A percentile compares a stretch with the other conserved stretches of the same genome.
Conservation (phyloP, 1,140 invertebrate genomes). For the Luehdorfia chinensis region DNA sequence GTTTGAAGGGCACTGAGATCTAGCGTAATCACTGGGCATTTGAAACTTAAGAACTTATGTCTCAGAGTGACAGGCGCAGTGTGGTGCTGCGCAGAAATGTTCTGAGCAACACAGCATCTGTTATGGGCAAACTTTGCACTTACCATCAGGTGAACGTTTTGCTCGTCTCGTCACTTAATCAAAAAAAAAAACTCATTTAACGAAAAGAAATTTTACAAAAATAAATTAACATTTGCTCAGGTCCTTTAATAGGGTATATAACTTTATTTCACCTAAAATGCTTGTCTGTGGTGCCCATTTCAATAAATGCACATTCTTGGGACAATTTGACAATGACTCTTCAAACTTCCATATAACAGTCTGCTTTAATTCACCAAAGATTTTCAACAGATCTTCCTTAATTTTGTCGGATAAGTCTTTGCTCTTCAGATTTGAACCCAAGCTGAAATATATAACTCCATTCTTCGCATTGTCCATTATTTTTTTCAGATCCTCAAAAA, state of each 20-base stretch:
- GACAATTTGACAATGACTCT: constrained; percentile 25
- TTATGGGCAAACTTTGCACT: no score
- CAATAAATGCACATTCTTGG: constrained; percentile 38
- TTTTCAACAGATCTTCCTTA: constrained; percentile 28
- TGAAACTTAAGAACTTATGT: no score
- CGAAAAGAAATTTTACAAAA: no score
- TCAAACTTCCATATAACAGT: constrained; percentile 59
- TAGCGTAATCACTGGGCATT: no score
- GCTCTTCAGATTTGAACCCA: constrained; percentile 79
- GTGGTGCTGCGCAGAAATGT: no score
- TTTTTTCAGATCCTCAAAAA: constrained; percentile 60
- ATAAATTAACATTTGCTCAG: no score
- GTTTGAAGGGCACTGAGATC: no score
- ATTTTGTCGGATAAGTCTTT: constrained; percentile 37
- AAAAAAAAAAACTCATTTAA: neutral
- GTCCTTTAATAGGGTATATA: no score
- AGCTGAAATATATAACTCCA: constrained; percentile 80
- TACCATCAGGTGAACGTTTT: no score
- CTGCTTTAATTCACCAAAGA: constrained; percentile 42
- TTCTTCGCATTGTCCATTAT: constrained; percentile 76
- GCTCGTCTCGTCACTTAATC: no score
- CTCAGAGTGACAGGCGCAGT: no score
- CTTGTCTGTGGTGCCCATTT: constrained; percentile 41
- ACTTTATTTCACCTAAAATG: constrained; percentile 26
- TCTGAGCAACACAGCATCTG: no score